Conservation (phyloP, 2,888 invertebrate genomes). For the Cordilura impudica region DNA sequence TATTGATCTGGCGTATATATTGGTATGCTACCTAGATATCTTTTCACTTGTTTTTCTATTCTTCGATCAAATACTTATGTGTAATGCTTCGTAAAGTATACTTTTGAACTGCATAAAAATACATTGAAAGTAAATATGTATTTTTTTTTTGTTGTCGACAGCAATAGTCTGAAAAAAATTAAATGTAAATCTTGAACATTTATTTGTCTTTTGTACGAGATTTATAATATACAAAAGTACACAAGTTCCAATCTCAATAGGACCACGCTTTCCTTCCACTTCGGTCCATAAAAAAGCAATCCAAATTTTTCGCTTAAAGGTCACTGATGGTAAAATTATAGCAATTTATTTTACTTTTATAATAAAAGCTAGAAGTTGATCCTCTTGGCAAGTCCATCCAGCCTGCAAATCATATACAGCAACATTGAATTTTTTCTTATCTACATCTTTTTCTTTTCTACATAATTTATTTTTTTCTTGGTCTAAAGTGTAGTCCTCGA, state of each 20-base stretch:
- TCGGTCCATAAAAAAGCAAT: too few relatives aligned
- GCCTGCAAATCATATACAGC: conserved; percentile 54
- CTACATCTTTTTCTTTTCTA: conserved; percentile 41
- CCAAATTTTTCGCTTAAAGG: conserved; percentile 39
- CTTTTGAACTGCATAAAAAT: conserved; percentile 42
- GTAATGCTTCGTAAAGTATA: conserved; percentile 63
- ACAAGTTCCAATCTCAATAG: conserved; percentile 64
- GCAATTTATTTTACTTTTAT: too few relatives aligned
- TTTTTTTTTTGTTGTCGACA: conserved; percentile 65
- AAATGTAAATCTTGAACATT: conserved; percentile 57
- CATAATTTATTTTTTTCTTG: conserved; percentile 33
- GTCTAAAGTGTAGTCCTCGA: conserved; percentile 30
- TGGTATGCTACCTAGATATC: conserved; percentile 66
- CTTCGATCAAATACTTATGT: too few relatives aligned
- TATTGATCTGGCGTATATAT: conserved; percentile 66
- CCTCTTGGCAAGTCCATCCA: conserved; percentile 41
- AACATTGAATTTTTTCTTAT: conserved; percentile 46
- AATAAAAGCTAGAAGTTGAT: conserved; percentile 42
- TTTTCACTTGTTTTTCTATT: conserved; percentile 69
- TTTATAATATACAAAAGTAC: conserved; percentile 56
- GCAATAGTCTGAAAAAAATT: conserved; percentile 70
- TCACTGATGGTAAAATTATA: conserved; percentile 65
- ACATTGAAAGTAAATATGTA: conserved; percentile 34
- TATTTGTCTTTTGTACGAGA: conserved; percentile 37
- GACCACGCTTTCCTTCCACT: conserved; percentile 68